These are phyloP conservation scores for Solea senegalensis DNA, from an alignment of 2,113 vertebrate genomes.

Conservation along the genomic window DNA sequence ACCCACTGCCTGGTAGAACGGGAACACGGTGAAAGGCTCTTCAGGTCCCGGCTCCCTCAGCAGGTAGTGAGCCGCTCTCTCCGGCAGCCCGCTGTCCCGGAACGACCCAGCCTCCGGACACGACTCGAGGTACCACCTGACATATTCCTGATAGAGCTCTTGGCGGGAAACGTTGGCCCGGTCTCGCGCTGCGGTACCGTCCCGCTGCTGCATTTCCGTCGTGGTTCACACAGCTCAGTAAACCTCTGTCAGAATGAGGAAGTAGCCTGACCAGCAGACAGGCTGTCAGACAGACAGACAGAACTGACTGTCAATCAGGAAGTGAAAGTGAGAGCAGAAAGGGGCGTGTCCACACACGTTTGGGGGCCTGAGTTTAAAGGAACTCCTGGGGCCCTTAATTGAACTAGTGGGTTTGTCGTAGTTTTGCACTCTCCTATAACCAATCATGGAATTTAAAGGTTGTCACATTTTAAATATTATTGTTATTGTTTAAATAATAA, in stretches of 20 bases:
- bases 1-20: conserved; percentile 46
- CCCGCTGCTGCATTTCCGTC: conserved; percentile 62
- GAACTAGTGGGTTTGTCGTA: too few relatives aligned
- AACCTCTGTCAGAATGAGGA: conserved; percentile 17
- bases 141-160: conserved; percentile 60
- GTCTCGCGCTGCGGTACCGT: conserved; percentile 21
- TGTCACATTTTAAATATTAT: too few relatives aligned
- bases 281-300: background rate
- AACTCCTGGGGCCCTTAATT: too few relatives aligned
- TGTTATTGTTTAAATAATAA: too few relatives aligned
- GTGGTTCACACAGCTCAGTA: background rate
- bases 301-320: conserved; percentile 33
- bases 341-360: background rate
- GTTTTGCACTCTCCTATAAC: too few relatives aligned
- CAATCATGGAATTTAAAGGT: too few relatives aligned
- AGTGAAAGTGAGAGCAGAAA: conserved; percentile 45
- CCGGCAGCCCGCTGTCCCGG: conserved; percentile 31
- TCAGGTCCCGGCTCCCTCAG: conserved; percentile 10
- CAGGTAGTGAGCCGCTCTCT: conserved; percentile 52
- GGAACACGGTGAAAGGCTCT: conserved; percentile 52
- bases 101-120: conserved; percentile 30
- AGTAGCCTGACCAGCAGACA: conserved; percentile 5
- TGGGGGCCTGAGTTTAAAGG: background rate
- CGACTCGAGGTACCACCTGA: conserved; percentile 28
- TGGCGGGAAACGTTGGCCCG: conserved; percentile 17